phyloP scores from a whole-genome alignment of 2,888 invertebrate genomes.

The Lasioglossum calceatum region DNA sequence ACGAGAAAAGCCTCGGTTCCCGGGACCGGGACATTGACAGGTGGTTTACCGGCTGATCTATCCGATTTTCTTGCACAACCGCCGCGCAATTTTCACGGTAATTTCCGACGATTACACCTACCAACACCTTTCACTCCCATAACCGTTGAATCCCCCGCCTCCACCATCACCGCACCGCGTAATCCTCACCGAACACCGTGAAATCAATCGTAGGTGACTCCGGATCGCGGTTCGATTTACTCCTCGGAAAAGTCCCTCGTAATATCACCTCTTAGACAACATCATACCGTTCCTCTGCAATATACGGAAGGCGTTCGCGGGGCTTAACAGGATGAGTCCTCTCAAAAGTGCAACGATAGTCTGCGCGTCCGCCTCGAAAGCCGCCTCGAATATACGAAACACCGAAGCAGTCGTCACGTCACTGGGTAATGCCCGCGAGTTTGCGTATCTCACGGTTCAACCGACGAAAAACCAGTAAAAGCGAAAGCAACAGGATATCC shows the following conservation, averaged over 20 bases:
- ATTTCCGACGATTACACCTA: constrained; percentile 70
- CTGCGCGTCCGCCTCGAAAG: background rate
- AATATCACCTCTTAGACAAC: background rate
- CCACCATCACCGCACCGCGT: constrained; percentile 18
- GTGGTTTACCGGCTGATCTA: constrained; percentile 62
- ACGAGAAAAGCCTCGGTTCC: constrained; percentile 52
- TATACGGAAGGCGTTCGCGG: background rate
- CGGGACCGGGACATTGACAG: constrained; percentile 59
- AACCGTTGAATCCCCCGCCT: constrained; percentile 32
- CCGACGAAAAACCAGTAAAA: constrained; percentile 29
- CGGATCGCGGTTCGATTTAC: constrained; percentile 17
- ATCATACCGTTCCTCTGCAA: background rate
- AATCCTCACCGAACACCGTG: constrained; percentile 46
- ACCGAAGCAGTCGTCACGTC: constrained; percentile 34
- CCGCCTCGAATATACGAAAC: constrained; percentile 17
- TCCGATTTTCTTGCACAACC: constrained; percentile 66
- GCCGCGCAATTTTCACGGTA: constrained; percentile 69
- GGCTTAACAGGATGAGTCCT: background rate
- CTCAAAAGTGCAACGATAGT: background rate
- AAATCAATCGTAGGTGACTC: constrained; percentile 22
- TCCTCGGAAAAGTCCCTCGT: background rate
- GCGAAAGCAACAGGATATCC: constrained; percentile 58
- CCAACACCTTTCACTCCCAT: constrained; percentile 68
- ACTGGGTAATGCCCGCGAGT: constrained; percentile 36
- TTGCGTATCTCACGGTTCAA: constrained; percentile 51